phyloP scores from a whole-genome alignment of 2,888 invertebrate species.

The Platynereis dumerilii region DNA sequence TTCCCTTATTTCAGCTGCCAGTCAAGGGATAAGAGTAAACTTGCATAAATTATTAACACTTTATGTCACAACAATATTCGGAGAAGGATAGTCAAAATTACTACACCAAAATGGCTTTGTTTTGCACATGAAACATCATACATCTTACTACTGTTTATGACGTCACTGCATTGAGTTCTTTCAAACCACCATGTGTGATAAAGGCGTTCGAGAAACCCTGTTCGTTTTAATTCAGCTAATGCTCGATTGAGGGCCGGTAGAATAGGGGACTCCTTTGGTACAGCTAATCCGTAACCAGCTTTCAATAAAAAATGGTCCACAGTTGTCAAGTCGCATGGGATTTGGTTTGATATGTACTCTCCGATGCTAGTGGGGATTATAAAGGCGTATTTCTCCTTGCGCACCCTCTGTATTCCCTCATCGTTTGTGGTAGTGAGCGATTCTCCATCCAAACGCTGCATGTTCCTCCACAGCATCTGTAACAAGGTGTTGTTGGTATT shows the following conservation, averaged over 20 bases:
- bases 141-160: conserved; percentile 13
- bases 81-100: too few relatives aligned
- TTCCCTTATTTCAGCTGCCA: too few relatives aligned
- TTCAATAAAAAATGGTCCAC: conserved; percentile 30
- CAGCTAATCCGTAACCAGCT: conserved; percentile 25
- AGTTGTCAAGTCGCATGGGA: conserved; percentile 32
- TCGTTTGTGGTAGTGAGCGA: conserved; percentile 24
- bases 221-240: conserved; percentile 11
- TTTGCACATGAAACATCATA: conserved; percentile 18
- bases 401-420: conserved; percentile 31
- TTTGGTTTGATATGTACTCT: too few relatives aligned
- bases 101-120: too few relatives aligned
- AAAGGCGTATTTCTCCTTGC: conserved; percentile 32
- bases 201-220: conserved; percentile 20
- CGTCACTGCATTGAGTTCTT: conserved; percentile 24
- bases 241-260: conserved; percentile 24
- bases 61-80: too few relatives aligned
- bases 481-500: conserved; percentile 18
- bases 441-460: conserved; percentile 19
- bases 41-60: too few relatives aligned
- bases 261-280: conserved; percentile 24
- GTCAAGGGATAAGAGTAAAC: too few relatives aligned
- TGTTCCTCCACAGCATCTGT: conserved; percentile 27
- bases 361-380: conserved; percentile 31
- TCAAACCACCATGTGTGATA: conserved; percentile 31